Evolutionary conservation across 2,113 vertebrate species (phyloP), one percentile per base, ranked within the genome.

Genomic region (Montifringilla adamsi): DNA sequence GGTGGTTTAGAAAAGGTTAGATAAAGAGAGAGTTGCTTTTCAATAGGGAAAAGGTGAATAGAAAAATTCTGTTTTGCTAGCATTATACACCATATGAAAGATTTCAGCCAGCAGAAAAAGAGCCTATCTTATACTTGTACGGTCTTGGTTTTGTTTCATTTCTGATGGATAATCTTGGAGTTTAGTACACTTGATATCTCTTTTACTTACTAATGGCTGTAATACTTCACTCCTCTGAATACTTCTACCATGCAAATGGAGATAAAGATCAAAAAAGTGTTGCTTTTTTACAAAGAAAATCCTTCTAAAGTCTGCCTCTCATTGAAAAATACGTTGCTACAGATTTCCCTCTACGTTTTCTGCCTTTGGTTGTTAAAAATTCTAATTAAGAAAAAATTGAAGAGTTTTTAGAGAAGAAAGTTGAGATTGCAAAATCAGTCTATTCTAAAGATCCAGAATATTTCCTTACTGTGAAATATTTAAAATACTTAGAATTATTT

Each of bases 1-100:
- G 89, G 94, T 97, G 97, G 98, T 98, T 99, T 99, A 98, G 98
- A 98, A 97, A 98, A 97, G 75, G 76, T 97, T 97, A 83, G 18
- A 93, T 96, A 95, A 96, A 94, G 96, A 94, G 88, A 55, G 31
- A 30, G 7, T 55, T 81, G 58, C 68, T 92, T 88, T 96, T 96
- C 81, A 84, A 91, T 49, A 92, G 95, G 89, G 95, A 90, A 97
- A 97, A 95, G 90, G 78, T 96, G 93, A 97, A 96, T 13, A 90
- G 82, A 97, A 98, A 97, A 95, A 93, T 78, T 89, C 37, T 94
- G 43, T 96, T 97, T 95, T 97, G 90, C 92, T 97, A 97, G 94
- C 70, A 55, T 89, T 69, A 69, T 88, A 64, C n/a, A 46, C 70
- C 72, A 28, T 83, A 84, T 63, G 86, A 91, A 80, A 93, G 15